Evolutionary conservation across 2,888 invertebrate species (phyloP).

Genomic region (Pyrrhopygopsis socrates): DNA sequence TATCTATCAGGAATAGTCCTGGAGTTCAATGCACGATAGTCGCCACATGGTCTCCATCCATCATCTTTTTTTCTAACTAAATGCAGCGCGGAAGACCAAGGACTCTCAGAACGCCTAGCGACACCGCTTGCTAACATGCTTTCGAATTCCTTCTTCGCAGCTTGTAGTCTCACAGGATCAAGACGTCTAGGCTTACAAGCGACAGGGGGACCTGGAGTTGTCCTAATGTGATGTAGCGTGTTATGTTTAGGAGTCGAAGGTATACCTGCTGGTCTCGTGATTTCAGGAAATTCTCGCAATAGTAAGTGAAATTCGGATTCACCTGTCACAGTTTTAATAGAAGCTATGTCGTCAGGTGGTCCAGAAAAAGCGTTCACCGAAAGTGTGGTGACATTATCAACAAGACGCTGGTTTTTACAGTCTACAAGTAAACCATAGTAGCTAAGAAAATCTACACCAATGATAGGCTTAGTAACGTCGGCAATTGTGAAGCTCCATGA

Average conservation of each 20-base stretch:
- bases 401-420: conserved; percentile 78
- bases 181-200: conserved; percentile 37
- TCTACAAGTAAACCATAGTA: conserved; percentile 87
- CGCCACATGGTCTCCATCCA: conserved; percentile 35
- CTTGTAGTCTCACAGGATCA: conserved; percentile 25
- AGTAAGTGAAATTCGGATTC: conserved; percentile 40
- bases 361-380: not conserved
- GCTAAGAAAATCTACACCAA: conserved; percentile 88
- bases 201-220: conserved; percentile 50
- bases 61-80: conserved; percentile 19
- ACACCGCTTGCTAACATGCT: conserved; percentile 45
- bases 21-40: conserved; percentile 47
- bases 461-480: conserved; percentile 87
- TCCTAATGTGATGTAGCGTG: conserved; percentile 54
- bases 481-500: conserved; percentile 87
- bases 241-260: conserved; percentile 68
- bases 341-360: conserved; percentile 30
- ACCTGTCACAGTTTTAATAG: conserved; percentile 42
- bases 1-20: conserved; percentile 52
- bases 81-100: conserved; percentile 45
- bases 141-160: conserved; percentile 44
- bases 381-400: conserved; percentile 73
- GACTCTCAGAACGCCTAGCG: conserved; percentile 36
- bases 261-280: conserved; percentile 76
- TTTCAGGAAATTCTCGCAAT: conserved; percentile 25